Conservation (phyloP, 1,140 invertebrate species). For the Megathymus violae region DNA sequence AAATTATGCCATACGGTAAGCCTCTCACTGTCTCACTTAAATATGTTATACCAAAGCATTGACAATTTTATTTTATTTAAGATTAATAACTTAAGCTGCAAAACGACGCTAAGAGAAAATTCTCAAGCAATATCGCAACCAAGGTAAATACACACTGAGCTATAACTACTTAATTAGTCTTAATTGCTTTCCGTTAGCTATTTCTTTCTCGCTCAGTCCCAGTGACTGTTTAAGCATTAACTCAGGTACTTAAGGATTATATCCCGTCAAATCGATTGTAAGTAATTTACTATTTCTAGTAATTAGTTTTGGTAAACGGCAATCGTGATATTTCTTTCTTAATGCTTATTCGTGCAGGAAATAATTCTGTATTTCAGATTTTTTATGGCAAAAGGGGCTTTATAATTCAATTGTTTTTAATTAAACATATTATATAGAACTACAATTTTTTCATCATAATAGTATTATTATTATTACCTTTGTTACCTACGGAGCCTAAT, state of each 20-base stretch:
- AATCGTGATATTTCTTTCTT: neutral
- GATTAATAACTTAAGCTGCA: neutral
- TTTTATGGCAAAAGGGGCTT: no score
- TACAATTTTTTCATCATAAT: no score
- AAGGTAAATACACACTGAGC: slow-evolving; percentile 12
- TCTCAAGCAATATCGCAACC: slow-evolving; percentile 12
- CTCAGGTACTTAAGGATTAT: slow-evolving; percentile 11
- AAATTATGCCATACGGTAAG: no score
- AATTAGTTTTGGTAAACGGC: slow-evolving; percentile 1
- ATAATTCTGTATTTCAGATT: neutral
- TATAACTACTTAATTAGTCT: slow-evolving; percentile 17
- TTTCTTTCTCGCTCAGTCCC: slow-evolving; percentile 14
- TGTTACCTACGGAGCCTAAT: no score
- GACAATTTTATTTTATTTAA: no score
- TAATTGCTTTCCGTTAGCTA: slow-evolving; percentile 18
- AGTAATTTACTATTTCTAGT: slow-evolving; percentile 10
- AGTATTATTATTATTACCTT: no score
- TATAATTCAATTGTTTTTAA: no score
- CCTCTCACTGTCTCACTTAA: no score
- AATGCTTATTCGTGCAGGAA: neutral
- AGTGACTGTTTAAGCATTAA: slow-evolving; percentile 10
- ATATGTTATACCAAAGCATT: no score
- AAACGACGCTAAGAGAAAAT: neutral
- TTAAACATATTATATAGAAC: no score
- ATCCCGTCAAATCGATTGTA: slow-evolving; percentile 17